These are phyloP conservation scores for Octopus bimaculoides DNA, from an alignment of 1,140 invertebrate species.

Conservation along the genomic window DNA sequence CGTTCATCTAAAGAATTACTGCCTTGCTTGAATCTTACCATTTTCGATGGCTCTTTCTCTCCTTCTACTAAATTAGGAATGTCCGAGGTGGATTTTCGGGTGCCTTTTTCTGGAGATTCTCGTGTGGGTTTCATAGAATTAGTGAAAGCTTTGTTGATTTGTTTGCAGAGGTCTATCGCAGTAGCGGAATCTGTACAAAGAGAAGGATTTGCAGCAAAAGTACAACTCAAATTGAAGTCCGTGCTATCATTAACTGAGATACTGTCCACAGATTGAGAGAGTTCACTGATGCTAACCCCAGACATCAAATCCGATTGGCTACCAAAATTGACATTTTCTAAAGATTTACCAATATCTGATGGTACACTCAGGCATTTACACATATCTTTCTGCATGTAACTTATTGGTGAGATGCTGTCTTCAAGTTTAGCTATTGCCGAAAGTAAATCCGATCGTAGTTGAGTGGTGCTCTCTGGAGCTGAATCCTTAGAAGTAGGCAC, in stretches of 20 bases:
- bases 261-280: conserved; percentile 46
- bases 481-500: conserved; percentile 2
- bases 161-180: not conserved
- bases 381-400: conserved; percentile 26
- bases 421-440: conserved; percentile 25
- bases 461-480: conserved; percentile 8
- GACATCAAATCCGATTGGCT: conserved; percentile 45
- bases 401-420: conserved; percentile 15
- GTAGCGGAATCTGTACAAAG: not conserved
- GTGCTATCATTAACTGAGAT: conserved; percentile 8
- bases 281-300: conserved; percentile 49
- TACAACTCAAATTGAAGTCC: not conserved
- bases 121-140: not conserved
- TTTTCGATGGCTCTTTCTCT: not conserved
- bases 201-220: not conserved
- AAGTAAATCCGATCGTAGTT: conserved; percentile 15
- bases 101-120: not conserved
- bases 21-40: not conserved
- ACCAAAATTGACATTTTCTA: conserved; percentile 44
- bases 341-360: conserved; percentile 47
- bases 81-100: conserved; percentile 5
- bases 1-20: not conserved
- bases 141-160: conserved; percentile 7
- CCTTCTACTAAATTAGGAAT: not conserved
- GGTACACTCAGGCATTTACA: conserved; percentile 51